These are phyloP conservation scores for Siniperca knerii DNA, from an alignment of 2,113 vertebrate species.

Conservation along the genomic window DNA sequence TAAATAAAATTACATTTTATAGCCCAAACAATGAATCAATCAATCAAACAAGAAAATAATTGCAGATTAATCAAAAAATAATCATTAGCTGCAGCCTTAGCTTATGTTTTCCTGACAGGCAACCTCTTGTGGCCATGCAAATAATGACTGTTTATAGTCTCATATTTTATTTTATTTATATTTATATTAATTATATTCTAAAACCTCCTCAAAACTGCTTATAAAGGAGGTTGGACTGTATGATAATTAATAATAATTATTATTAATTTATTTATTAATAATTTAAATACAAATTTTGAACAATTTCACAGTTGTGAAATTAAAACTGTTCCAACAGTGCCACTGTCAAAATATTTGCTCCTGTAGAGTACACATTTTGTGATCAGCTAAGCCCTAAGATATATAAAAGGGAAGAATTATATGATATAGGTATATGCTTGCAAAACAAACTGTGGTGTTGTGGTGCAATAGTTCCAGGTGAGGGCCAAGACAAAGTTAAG, in stretches of 20 bases:
- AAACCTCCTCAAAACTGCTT: too few species aligned
- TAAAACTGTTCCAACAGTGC: background rate
- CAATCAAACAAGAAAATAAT: background rate
- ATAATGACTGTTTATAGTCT: background rate
- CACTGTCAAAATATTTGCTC: background rate
- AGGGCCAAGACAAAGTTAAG: conserved; percentile 2
- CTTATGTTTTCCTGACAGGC: background rate
- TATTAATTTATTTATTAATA: too few species aligned
- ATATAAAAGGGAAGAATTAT: background rate
- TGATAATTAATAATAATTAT: too few species aligned
- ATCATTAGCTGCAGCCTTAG: too few species aligned
- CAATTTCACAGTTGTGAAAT: background rate
- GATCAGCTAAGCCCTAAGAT: background rate
- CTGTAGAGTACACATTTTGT: background rate
- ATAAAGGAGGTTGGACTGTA: too few species aligned
- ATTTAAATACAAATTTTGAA: background rate
- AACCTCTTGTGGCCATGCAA: background rate
- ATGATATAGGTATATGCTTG: background rate
- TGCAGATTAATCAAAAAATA: background rate
- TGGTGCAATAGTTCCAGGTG: too few species aligned
- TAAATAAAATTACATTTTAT: background rate
- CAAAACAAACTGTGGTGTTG: background rate
- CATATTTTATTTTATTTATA: too few species aligned
- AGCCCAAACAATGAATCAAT: background rate
- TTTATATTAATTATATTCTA: too few species aligned